Evolutionary conservation across 2,888 invertebrate genomes (phyloP).

Genomic region (Tenthredo amoena): DNA sequence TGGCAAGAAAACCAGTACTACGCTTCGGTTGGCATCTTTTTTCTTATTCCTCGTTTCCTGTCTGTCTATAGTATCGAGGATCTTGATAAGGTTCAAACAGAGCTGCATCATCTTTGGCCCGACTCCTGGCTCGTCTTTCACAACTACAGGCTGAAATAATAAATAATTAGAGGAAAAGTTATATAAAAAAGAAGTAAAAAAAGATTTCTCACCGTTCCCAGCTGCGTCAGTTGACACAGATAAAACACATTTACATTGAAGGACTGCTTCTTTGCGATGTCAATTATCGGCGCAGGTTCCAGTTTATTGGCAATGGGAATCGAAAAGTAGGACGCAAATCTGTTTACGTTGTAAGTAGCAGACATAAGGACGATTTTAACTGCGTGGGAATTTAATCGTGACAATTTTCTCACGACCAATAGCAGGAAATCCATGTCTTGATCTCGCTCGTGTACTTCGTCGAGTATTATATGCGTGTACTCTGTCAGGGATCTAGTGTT

Average conservation of each 20-base stretch:
- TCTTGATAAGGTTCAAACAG: conserved; percentile 80
- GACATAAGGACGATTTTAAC: conserved; percentile 94
- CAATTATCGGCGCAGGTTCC: conserved; percentile 81
- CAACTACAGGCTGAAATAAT: conserved; percentile 81
- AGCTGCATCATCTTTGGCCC: conserved; percentile 82
- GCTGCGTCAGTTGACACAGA: conserved; percentile 77
- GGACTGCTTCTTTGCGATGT: conserved; percentile 79
- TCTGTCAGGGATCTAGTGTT: conserved; percentile 84
- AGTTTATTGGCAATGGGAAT: conserved; percentile 73
- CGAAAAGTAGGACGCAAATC: conserved; percentile 86
- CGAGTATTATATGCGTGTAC: conserved; percentile 94
- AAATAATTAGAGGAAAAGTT: conserved; percentile 17
- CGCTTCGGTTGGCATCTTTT: conserved; percentile 79
- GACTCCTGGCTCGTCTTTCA: conserved; percentile 83
- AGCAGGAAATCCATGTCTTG: conserved; percentile 95
- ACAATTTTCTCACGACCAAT: conserved; percentile 88
- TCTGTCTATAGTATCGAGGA: conserved; percentile 83
- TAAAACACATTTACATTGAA: conserved; percentile 84
- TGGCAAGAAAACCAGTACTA: conserved; percentile 94
- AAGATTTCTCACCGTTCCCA: conserved; percentile 70
- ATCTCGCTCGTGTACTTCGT: conserved; percentile 96
- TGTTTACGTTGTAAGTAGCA: conserved; percentile 90
- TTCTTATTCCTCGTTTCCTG: conserved; percentile 72
- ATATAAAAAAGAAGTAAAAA: conserved; percentile 72
- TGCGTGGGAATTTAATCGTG: conserved; percentile 83